Base-by-base conservation (phyloP, 2,888 invertebrate genomes). In the Mythimna loreyi region DNA sequence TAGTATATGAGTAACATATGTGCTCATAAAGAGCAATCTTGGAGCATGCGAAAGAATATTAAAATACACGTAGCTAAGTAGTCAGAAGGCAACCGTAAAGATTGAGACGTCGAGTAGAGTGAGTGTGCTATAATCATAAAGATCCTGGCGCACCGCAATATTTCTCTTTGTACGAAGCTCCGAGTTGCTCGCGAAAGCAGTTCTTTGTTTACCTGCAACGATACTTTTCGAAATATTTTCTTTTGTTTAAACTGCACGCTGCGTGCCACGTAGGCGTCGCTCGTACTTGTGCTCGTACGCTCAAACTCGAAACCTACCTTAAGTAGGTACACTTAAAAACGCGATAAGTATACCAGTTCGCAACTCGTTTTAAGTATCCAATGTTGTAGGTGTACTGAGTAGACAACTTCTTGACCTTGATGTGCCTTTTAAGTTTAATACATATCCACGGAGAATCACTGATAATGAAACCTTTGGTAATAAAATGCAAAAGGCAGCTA, bases 211-310 rank as follows among this genome's bases (percentile, higher is more conserved):
- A 91, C 91, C 89, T 91, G 87, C 92, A 91, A 88, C 93, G 92
- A 94, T 94, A 94, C 94, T 93, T 94, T 93, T 91, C 91, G 88
- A 90, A 93, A 93, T 93, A 92, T 92, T 92, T 92, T 91, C 95
- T 93, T 94, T 95, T 95, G 95, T 95, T 93, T 83, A 85, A 91
- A 92, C 90, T 91, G 92, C 91, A 93, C 92, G 87, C 91, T 89
- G 90, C 90, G 90, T 90, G 90, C 89, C 87, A 89, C 88, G 89
- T 86, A 86, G 81, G 84, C 72, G 79, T 69, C 65, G 66, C 60
- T 65, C n/a, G n/a, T n/a, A n/a, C n/a, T n/a, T n/a, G n/a, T n/a
- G n/a, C n/a, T n/a, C n/a, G 69, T 69, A 71, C 72, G 57, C 67
- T 68, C 53, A 62, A 53, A 61, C 63, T 57, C 43, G 16, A 49